Conservation (phyloP, 2,888 invertebrate species). For the Phortica magna region DNA sequence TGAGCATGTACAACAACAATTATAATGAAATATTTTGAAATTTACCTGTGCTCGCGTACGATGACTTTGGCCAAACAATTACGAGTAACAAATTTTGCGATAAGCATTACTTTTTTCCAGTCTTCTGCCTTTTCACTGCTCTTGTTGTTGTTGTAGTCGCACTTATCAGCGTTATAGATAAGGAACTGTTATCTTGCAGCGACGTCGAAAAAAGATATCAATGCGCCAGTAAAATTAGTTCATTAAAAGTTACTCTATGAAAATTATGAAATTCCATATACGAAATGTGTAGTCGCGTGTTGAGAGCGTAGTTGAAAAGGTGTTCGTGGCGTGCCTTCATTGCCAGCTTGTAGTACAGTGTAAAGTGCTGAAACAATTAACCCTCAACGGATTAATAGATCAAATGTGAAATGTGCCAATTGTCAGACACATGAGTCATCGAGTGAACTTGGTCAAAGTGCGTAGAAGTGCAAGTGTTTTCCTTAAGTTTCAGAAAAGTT, state of each 20-base stretch:
- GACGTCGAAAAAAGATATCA: slow-evolving; percentile 24
- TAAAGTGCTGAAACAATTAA: not conserved
- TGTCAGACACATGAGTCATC: not conserved
- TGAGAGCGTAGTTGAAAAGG: slow-evolving; percentile 9
- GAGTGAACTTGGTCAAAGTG: too few relatives aligned
- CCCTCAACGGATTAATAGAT: not conserved
- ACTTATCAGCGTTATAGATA: slow-evolving; percentile 25
- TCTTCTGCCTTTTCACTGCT: not conserved
- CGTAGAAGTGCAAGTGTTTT: too few relatives aligned
- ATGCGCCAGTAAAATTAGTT: slow-evolving; percentile 24
- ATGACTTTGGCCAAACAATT: not conserved
- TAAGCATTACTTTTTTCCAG: not conserved
- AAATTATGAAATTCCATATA: slow-evolving; percentile 20
- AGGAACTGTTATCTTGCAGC: slow-evolving; percentile 3
- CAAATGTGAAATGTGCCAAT: not conserved
- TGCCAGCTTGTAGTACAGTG: not conserved
- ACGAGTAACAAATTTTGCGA: not conserved
- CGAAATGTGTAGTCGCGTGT: slow-evolving; percentile 9
- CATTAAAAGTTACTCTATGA: slow-evolving; percentile 7
- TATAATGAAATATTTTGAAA: slow-evolving; percentile 19
- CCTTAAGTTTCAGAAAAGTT: too few relatives aligned
- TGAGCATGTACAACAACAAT: not conserved
- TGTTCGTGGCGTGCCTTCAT: not conserved
- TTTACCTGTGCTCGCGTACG: slow-evolving; percentile 18
- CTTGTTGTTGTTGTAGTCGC: not conserved